These are phyloP conservation scores for Raja brachyura DNA, from an alignment of 2,113 vertebrate species.

Conservation along the genomic window DNA sequence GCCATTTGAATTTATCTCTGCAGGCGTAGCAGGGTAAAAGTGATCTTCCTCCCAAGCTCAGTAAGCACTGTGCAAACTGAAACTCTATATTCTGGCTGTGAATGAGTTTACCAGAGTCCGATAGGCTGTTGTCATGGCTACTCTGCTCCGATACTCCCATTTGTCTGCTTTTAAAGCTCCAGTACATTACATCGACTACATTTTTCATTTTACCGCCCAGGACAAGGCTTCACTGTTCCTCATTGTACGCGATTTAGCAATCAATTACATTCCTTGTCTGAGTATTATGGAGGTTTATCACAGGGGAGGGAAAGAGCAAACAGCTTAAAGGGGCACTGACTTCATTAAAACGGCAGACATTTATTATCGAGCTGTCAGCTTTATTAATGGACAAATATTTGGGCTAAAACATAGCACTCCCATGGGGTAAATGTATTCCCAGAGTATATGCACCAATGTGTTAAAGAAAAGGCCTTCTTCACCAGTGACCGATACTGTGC, in stretches of 20 bases:
- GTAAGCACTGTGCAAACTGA: slow-evolving; percentile 70
- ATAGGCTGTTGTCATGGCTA: slow-evolving; percentile 58
- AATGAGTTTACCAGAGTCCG: slow-evolving; percentile 68
- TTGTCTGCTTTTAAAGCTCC: slow-evolving; percentile 57
- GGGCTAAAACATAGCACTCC: not conserved
- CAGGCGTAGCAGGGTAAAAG: slow-evolving; percentile 49
- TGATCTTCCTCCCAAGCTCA: slow-evolving; percentile 67
- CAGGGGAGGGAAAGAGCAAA: not conserved
- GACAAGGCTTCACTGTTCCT: slow-evolving; percentile 70
- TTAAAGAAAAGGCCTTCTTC: not conserved
- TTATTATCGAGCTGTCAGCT: not conserved
- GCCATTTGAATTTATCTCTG: slow-evolving; percentile 47
- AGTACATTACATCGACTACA: slow-evolving; percentile 64
- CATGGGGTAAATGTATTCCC: not conserved
- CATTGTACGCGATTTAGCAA: slow-evolving; percentile 73
- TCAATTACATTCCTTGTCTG: not conserved
- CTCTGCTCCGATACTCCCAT: slow-evolving; percentile 59
- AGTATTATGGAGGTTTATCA: not conserved
- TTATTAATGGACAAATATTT: slow-evolving; percentile 30
- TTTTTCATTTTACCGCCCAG: slow-evolving; percentile 70
- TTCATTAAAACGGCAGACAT: not conserved
- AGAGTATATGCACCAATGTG: not conserved
- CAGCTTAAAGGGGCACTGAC: slow-evolving; percentile 17
- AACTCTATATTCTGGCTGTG: slow-evolving; percentile 68
- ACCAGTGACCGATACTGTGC: not conserved